Base-by-base conservation (phyloP, 2,888 invertebrate genomes). In the Chalcis sispes region DNA sequence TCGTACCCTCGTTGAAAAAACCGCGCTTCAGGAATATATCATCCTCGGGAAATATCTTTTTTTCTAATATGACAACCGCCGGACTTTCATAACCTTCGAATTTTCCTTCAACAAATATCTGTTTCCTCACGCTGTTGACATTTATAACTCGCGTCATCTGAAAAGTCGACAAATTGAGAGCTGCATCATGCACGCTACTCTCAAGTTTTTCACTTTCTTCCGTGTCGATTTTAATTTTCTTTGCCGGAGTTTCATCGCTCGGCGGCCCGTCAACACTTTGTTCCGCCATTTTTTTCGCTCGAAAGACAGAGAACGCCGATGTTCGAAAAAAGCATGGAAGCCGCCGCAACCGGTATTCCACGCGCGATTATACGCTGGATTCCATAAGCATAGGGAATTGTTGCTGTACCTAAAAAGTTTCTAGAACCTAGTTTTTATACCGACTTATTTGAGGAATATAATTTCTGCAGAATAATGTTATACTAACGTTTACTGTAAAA, bases 1-100 rank as follows among this genome's bases (percentile, higher is more conserved):
- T 88, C 25, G 92, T 91, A 0, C 93, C 91, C 10, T 89, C 88
- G 40, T 91, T 91, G 82, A 95, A 94, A 84, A 92, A 93, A n/a
- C 90, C 90, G 77, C 88, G 85, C 29, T 89, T 90, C 72, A 94
- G 89, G 25, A 77, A 74, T 36, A 74, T 58, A 81, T 91, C 90
- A 58, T 93, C 91, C 78, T 92, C 92, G 48, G 92, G 92, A 86
- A 97, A 96, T 54, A 94, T 93, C 85, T 93, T 93, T 89, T 96
- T 97, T 86, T 97, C 96, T 50, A 97, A 90, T 80, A 96, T 88
- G 72, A 97, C 89, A 78, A 97, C 90, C 20, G 94, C 96, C 78
- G 91, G 90, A 81, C 91, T 92, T 83, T 91, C 90, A 77, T 77
- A 75, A 75, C 91, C 91, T 75, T 90, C 89, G 82, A 95, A 95